Evolutionary conservation across 2,797 vertebrate species (phyloP).

Genomic region (Triplophysa yarkandensis): DNA sequence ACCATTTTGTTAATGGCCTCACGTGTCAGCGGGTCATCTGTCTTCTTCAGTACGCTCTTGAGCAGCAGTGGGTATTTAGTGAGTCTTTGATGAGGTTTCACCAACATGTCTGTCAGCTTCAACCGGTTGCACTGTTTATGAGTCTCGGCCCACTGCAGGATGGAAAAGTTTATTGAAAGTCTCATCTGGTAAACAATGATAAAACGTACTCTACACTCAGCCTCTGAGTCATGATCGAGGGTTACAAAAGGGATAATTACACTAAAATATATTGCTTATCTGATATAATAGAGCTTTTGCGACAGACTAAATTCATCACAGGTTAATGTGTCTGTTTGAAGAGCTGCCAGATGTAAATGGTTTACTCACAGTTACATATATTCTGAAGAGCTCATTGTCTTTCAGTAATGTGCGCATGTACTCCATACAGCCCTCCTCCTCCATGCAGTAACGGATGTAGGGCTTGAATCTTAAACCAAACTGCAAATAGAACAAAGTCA

Average conservation of each 20-base stretch:
- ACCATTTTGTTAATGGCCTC: constrained; percentile 87
- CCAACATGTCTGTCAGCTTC: constrained; percentile 95
- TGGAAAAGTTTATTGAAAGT: constrained; percentile 31
- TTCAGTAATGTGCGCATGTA: constrained; percentile 89
- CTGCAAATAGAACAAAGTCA: constrained; percentile 68
- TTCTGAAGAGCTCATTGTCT: constrained; percentile 90
- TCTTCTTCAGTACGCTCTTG: constrained; percentile 92
- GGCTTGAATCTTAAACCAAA: constrained; percentile 91
- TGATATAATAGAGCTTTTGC: neutral
- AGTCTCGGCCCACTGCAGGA: constrained; percentile 88
- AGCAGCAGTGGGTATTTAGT: constrained; percentile 96
- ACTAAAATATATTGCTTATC: neutral
- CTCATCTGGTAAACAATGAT: constrained; percentile 14
- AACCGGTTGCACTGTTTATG: constrained; percentile 92
- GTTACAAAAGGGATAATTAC: constrained; percentile 10
- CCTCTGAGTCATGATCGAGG: constrained; percentile 8
- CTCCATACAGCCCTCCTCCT: constrained; percentile 94
- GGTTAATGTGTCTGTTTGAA: constrained; percentile 1
- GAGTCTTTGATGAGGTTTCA: constrained; percentile 94
- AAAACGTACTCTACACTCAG: constrained; percentile 6
- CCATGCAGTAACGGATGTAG: constrained; percentile 94
- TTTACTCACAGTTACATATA: constrained; percentile 86
- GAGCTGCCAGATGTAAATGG: neutral
- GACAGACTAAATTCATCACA: neutral
- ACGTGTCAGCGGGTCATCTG: constrained; percentile 77